Base-by-base conservation (phyloP, 2,888 invertebrate species). In the Dioctria rufipes region DNA sequence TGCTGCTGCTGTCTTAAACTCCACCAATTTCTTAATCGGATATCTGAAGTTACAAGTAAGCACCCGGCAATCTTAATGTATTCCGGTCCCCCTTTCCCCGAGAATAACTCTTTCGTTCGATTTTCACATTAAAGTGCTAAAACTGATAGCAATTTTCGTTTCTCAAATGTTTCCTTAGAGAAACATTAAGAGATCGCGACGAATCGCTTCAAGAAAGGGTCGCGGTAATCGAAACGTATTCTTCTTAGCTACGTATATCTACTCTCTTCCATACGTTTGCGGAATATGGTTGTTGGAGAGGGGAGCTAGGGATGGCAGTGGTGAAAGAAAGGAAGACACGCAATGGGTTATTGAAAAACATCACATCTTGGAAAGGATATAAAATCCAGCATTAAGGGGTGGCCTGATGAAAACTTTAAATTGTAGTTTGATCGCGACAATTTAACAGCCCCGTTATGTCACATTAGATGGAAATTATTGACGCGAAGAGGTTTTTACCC, bases 101-200 rank as follows among this genome's bases (percentile, higher is more conserved):
- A 9, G 66, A 67, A 43, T 80, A 82, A 82, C 80, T 80, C 80
- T 78, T 82, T 82, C 79, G 79, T 82, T 82, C 82, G 82, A 82
- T 82, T 82, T 80, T 80, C 82, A 80, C 80, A 82, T 82, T 80
- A 82, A 82, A 82, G 82, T 82, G 82, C 78, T 82, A 82, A 82
- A 82, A 82, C 78, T 82, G 82, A 82, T 82, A 82, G 80, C 82
- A 82, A 82, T 82, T 82, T 82, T 71, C 82, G 82, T 80, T 78
- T 80, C 80, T 78, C 65, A 82, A 25, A 82, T 82, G 82, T 82
- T 80, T 67, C 82, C 82, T 82, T 79, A 63, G 82, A 80, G 82
- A 46, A 82, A 80, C 65, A 82, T 82, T 78, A 80, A 78, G 25
- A 25, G 65, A 78, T 80, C 81, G 80, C 66, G 63, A 61, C 67